Evolutionary conservation across 2,113 vertebrate genomes (phyloP).

Genomic region (Gorilla gorilla): DNA sequence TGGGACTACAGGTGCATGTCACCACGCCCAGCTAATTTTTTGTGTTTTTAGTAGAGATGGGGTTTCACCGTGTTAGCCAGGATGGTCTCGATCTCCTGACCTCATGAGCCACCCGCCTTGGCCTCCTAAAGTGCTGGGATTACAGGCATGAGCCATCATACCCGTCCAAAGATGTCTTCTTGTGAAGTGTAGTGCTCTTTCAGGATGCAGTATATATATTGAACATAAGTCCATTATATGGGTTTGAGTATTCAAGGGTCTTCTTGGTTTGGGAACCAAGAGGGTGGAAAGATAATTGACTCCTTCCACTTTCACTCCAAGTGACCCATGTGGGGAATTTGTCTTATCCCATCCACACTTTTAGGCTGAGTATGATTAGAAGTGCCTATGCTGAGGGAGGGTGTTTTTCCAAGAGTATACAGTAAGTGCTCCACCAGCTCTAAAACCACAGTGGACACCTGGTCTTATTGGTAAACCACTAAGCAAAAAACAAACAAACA

Average conservation of each 20-base stretch:
- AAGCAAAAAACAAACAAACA: not conserved
- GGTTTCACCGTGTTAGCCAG: too few species aligned
- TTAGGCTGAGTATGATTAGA: not conserved
- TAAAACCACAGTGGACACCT: not conserved
- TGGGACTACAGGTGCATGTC: too few species aligned
- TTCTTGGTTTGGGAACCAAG: not conserved
- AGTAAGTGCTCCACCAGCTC: not conserved
- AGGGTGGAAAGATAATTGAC: not conserved
- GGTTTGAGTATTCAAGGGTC: not conserved
- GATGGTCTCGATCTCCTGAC: too few species aligned
- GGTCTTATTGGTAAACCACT: not conserved
- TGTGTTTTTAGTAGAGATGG: too few species aligned
- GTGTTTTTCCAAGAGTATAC: not conserved
- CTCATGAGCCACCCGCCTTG: too few species aligned
- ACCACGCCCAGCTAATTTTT: too few species aligned
- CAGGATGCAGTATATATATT: not conserved
- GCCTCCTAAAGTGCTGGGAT: too few species aligned
- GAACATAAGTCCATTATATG: not conserved
- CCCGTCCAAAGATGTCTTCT: not conserved
- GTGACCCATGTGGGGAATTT: not conserved
- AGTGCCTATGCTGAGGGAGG: rapidly evolving
- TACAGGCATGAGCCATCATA: too few species aligned
- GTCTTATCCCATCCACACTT: not conserved
- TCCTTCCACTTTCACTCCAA: not conserved
- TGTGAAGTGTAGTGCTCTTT: not conserved